These are phyloP conservation scores for Bufo gargarizans DNA, from an alignment of 2,113 vertebrate species.

Conservation along the genomic window DNA sequence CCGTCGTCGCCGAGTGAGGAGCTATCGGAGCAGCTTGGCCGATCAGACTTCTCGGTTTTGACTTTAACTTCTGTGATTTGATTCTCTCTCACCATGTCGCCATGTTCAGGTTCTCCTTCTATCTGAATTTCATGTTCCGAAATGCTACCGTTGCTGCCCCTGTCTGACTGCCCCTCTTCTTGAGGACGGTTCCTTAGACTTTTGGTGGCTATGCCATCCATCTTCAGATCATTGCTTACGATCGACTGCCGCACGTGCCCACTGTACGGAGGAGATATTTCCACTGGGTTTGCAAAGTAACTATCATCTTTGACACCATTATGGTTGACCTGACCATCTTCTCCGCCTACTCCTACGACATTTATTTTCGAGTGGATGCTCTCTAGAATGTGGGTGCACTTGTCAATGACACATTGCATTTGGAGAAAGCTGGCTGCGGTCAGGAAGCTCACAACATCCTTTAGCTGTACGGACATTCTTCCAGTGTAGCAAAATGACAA, in stretches of 20 bases:
- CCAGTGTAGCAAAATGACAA: constrained; percentile 98
- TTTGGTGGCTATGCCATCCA: constrained; percentile 77
- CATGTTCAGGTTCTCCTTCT: constrained; percentile 89
- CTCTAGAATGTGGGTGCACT: constrained; percentile 97
- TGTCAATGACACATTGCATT: constrained; percentile 98
- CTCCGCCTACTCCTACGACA: constrained; percentile 81
- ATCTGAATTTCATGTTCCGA: constrained; percentile 92
- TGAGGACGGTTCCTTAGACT: constrained; percentile 74
- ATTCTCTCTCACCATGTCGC: constrained; percentile 87
- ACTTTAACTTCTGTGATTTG: constrained; percentile 92
- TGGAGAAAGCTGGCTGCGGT: constrained; percentile 98
- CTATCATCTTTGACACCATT: constrained; percentile 89
- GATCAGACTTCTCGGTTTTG: constrained; percentile 90
- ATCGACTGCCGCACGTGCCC: constrained; percentile 79
- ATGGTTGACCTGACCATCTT: constrained; percentile 77
- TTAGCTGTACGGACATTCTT: constrained; percentile 94
- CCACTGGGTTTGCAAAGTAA: constrained; percentile 92
- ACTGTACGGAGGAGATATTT: constrained; percentile 94
- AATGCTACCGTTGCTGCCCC: constrained; percentile 90
- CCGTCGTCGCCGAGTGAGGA: constrained; percentile 95
- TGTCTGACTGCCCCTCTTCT: constrained; percentile 94
- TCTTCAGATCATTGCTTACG: constrained; percentile 73
- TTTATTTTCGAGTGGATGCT: constrained; percentile 96
- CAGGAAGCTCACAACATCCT: constrained; percentile 96
- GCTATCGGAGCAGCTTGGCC: constrained; percentile 93